Conservation (phyloP, 2,113 vertebrate species). For the Thamnophis sirtalis region DNA sequence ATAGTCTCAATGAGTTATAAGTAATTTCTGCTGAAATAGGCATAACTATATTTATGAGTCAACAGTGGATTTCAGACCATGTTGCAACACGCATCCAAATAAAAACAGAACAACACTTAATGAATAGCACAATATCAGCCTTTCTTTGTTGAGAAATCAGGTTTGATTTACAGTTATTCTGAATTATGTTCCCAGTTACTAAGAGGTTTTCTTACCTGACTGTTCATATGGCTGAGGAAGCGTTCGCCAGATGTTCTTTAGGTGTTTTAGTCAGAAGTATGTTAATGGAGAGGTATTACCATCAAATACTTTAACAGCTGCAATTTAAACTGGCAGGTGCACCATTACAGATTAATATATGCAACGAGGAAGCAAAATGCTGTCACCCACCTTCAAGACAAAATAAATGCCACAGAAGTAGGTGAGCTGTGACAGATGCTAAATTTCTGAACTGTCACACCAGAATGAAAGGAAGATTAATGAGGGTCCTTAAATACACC, state of each 20-base stretch:
- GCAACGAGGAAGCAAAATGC: conserved; percentile 31
- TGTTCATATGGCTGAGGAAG: not conserved
- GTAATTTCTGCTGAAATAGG: not conserved
- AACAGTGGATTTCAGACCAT: not conserved
- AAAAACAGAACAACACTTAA: not conserved
- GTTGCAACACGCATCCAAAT: not conserved
- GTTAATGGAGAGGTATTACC: conserved; percentile 29
- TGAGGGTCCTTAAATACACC: not conserved
- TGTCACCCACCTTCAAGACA: conserved; percentile 51
- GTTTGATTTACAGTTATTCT: not conserved
- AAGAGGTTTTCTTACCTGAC: not conserved
- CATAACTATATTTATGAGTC: not conserved
- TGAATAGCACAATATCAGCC: not conserved
- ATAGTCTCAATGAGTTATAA: not conserved
- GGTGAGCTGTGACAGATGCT: conserved; percentile 52
- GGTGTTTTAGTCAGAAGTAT: conserved; percentile 2
- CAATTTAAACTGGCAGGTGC: conserved; percentile 9
- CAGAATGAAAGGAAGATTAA: conserved; percentile 49
- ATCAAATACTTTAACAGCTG: conserved; percentile 13
- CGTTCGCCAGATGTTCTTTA: not conserved
- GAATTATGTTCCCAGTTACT: not conserved
- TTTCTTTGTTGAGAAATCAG: not conserved
- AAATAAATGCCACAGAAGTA: conserved; percentile 51
- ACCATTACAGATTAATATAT: conserved; percentile 16
- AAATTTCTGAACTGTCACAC: conserved; percentile 47